These are phyloP conservation scores for Lates calcarifer DNA, from an alignment of 2,113 vertebrate species.

Conservation along the genomic window DNA sequence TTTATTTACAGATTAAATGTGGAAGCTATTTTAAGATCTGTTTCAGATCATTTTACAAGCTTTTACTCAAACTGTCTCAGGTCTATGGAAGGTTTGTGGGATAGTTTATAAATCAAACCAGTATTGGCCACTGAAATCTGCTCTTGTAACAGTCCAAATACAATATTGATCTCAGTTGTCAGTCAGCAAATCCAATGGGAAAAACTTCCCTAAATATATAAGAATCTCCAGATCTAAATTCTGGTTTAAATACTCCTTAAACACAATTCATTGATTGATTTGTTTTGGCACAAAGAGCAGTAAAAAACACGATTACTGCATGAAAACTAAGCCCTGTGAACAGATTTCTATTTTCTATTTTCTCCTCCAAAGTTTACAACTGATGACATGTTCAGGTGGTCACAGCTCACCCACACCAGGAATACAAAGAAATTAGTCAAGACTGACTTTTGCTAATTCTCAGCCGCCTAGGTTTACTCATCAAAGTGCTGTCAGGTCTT, in stretches of 20 bases:
- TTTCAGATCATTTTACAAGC: background rate
- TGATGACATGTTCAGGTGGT: slow-evolving; percentile 29
- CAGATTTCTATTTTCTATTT: background rate
- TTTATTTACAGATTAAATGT: background rate
- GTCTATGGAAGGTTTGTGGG: background rate
- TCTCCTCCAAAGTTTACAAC: too few species aligned
- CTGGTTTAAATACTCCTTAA: too few species aligned
- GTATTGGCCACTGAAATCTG: background rate
- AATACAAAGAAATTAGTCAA: slow-evolving; percentile 49
- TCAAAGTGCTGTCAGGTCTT: slow-evolving; percentile 53
- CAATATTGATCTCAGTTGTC: background rate
- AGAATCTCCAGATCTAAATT: too few species aligned
- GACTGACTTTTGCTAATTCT: slow-evolving; percentile 18
- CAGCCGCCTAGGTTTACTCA: slow-evolving; percentile 43
- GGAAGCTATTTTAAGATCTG: background rate
- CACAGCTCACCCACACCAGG: slow-evolving; percentile 1
- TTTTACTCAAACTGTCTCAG: background rate
- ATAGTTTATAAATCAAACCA: background rate
- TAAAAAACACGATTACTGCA: background rate
- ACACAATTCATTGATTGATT: too few species aligned
- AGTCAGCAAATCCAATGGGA: background rate
- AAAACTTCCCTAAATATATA: background rate
- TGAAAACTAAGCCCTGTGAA: background rate
- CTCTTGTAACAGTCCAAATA: background rate
- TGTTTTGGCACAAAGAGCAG: too few species aligned